Evolutionary conservation across 2,797 vertebrate genomes (phyloP), one percentile per base, ranked within the genome.

Genomic region (Sebastes umbrosus): DNA sequence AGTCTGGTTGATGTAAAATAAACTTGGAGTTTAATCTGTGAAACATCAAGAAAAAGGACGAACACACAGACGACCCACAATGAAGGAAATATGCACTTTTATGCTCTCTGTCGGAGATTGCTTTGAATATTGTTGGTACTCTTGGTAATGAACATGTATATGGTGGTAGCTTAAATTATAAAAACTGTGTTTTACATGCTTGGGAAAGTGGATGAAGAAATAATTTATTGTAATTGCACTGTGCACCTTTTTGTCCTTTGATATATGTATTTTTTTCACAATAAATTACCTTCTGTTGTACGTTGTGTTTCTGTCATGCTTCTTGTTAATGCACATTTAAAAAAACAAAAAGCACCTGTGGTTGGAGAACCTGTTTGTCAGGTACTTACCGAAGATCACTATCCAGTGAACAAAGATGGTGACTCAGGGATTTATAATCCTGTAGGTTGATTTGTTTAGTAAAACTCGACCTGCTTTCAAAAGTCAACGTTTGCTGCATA

Each of bases 331-430:
- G 25, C 43, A 12, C 2, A 8, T 52, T 74, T 32, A 1, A 63
- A 67, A 36, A 83, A 78, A 80, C 27, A 54, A 39, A 39, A 39
- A 39, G 36, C 24, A 20, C 36, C 6, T 3, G 64, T 46, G 20
- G 27, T 75, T 32, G 31, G 22, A 72, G 58, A 94, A 95, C 92
- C 88, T 16, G 93, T 91, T 91, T 29, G 50, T 70, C 93, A 39
- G 79, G 84, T 87, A 34, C 24, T 50, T 22, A 65, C 31, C 74
- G 39, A 31, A 71, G 70, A 75, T 62, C 22, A 24, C 54, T 24
- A 14, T 67, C 5, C n/a, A 29, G 16, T 8, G 1, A 83, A 62
- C 68, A 58, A 79, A 67, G 67, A 12, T 0, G 25, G 46, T 85
- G 88, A 88, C 72, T 83, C 83, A 85, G 24, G 6, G 24, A 55